phyloP scores from a whole-genome alignment of 2,113 vertebrate species.

The Oncorhynchus gorbuscha region DNA sequence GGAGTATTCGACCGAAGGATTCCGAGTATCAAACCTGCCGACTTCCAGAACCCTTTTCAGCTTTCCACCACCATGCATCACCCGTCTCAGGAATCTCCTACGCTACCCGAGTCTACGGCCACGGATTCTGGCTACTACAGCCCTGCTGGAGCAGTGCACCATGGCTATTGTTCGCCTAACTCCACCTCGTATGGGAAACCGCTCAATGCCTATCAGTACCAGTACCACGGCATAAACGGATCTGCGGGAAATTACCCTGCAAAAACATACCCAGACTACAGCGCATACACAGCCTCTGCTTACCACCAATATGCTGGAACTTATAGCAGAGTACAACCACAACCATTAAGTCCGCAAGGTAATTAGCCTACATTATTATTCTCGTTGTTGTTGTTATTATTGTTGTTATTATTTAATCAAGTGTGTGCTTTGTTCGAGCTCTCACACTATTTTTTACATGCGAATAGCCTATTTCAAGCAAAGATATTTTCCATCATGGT shows the following conservation, averaged over 20 bases:
- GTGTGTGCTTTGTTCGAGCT: not conserved
- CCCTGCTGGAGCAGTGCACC: constrained; percentile 83
- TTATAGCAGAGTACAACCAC: constrained; percentile 88
- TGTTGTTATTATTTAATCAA: not conserved
- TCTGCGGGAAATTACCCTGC: constrained; percentile 88
- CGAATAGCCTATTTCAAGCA: not conserved
- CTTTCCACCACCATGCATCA: constrained; percentile 88
- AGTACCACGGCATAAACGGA: constrained; percentile 90
- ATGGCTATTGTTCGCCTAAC: constrained; percentile 96
- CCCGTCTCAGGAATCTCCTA: constrained; percentile 95
- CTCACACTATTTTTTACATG: not conserved
- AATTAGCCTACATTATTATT: not conserved
- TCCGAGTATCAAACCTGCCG: constrained; percentile 86
- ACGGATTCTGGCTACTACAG: constrained; percentile 98
- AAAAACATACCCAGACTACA: constrained; percentile 91
- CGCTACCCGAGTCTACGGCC: constrained; percentile 94
- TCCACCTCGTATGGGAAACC: constrained; percentile 92
- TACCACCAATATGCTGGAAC: constrained; percentile 91
- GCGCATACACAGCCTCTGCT: constrained; percentile 86
- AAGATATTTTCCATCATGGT: not conserved
- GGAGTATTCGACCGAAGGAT: constrained; percentile 98
- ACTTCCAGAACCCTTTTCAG: constrained; percentile 92
- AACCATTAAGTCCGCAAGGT: constrained; percentile 88
- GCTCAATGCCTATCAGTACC: constrained; percentile 95
- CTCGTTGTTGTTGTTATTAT: not conserved